A percentile compares a stretch with the other conserved stretches of the same genome.
Evolutionary conservation across 92 coral and sea anemone species (phyloP).

Genomic region (Bergia puertoricense): DNA sequence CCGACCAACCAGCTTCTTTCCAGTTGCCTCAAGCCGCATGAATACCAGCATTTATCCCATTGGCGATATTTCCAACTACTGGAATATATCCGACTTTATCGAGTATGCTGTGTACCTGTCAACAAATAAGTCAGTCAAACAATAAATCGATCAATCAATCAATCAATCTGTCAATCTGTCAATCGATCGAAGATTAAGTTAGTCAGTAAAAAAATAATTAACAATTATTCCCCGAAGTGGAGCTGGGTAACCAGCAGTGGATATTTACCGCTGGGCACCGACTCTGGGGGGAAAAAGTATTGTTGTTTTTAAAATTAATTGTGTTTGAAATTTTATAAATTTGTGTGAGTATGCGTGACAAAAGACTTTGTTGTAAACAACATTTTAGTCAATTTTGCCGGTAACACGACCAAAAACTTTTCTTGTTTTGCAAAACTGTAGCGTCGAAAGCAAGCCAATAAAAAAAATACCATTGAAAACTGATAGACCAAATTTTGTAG

Average conservation of each 20-base stretch:
- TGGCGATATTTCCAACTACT: conserved; percentile 15
- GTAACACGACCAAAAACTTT: too few relatives aligned
- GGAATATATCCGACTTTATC: conserved; percentile 36
- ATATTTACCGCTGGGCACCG: too few relatives aligned
- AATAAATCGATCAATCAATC: background rate
- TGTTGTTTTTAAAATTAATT: too few relatives aligned
- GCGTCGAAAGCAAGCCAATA: too few relatives aligned
- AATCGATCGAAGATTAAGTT: background rate
- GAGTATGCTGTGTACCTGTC: conserved; percentile 21
- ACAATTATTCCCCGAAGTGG: background rate
- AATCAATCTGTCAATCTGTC: background rate
- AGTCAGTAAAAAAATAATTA: background rate
- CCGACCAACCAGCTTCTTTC: conserved; percentile 36
- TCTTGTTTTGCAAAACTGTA: too few relatives aligned
- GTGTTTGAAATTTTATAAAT: background rate
- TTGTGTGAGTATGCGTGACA: background rate
- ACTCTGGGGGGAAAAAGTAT: too few relatives aligned
- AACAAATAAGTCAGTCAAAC: background rate
- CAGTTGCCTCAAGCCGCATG: conserved; percentile 34
- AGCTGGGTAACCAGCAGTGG: too few relatives aligned
- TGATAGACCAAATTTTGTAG: too few relatives aligned
- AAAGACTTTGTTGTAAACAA: too few relatives aligned
- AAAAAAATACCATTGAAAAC: too few relatives aligned
- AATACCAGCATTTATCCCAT: conserved; percentile 33
- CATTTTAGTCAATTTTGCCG: too few relatives aligned